phyloP scores from a whole-genome alignment of 2,113 vertebrate species.

The Acanthisitta chloris region DNA sequence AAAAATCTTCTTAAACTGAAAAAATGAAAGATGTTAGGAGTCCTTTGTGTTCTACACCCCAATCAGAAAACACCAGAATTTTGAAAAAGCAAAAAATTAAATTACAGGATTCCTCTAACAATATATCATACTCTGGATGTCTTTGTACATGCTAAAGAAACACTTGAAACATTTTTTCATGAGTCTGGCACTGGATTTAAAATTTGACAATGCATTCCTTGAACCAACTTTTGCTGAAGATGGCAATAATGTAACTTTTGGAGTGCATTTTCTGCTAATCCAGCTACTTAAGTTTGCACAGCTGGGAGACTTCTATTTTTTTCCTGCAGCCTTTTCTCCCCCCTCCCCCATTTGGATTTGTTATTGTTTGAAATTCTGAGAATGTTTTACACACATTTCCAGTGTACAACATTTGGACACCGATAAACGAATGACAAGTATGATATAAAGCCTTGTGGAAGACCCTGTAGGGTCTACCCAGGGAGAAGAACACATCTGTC shows the following conservation, averaged over 20 bases:
- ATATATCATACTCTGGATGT: not conserved
- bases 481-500: slow-evolving; percentile 76
- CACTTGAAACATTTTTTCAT: not conserved
- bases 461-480: slow-evolving; percentile 61
- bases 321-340: slow-evolving; percentile 9
- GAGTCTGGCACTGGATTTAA: not conserved
- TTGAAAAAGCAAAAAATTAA: no score
- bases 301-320: slow-evolving; percentile 68
- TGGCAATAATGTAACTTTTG: slow-evolving; percentile 20
- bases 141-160: not conserved
- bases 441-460: slow-evolving; percentile 74
- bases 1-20: not conserved
- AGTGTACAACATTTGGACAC: slow-evolving; percentile 74
- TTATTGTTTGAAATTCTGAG: slow-evolving; percentile 83
- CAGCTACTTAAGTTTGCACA: slow-evolving; percentile 59
- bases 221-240: not conserved
- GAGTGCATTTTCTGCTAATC: slow-evolving; percentile 36
- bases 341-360: slow-evolving; percentile 49
- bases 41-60: not conserved
- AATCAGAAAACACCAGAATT: not conserved
- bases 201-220: not conserved
- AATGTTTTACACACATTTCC: slow-evolving; percentile 81
- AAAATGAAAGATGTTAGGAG: not conserved
- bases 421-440: slow-evolving; percentile 83
- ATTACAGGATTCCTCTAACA: not conserved